Percentiles rank a stretch among this genome's conserved stretches.
These are phyloP conservation scores for Heteromurus nitidus DNA, from an alignment of 2,888 invertebrate species.

Conservation along the genomic window DNA sequence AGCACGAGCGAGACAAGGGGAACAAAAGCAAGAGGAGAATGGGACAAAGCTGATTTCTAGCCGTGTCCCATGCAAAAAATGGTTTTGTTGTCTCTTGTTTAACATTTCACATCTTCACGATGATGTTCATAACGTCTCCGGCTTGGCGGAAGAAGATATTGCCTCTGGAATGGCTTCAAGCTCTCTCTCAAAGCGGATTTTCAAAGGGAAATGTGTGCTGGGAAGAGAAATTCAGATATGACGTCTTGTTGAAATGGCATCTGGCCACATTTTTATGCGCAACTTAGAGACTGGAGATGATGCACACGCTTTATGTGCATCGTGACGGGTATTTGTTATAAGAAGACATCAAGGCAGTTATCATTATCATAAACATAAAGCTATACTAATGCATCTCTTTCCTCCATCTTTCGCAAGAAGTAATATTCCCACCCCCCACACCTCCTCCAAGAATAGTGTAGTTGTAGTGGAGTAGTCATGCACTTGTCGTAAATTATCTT, in stretches of 20 bases:
- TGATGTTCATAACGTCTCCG: background rate
- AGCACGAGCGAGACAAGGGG: slow-evolving; percentile 3
- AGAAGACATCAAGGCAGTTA: background rate
- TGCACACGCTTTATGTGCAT: background rate
- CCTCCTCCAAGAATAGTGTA: no score
- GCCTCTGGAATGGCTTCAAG: no score
- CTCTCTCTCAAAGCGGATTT: no score
- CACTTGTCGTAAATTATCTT: slow-evolving; percentile 46
- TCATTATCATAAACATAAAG: slow-evolving; percentile 15
- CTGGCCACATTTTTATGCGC: slow-evolving; percentile 7
- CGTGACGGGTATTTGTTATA: background rate
- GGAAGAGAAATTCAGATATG: no score
- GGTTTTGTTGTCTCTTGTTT: background rate
- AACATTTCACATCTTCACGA: background rate
- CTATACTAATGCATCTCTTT: slow-evolving; percentile 10
- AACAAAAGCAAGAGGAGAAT: slow-evolving; percentile 23
- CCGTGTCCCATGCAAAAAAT: background rate
- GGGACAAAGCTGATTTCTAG: background rate
- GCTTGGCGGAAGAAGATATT: background rate
- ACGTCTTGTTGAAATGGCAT: background rate
- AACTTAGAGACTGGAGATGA: background rate
- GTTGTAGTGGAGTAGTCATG: slow-evolving; percentile 29
- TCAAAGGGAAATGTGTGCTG: no score
- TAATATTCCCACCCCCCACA: background rate
- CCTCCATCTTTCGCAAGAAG: background rate